Percentiles rank a stretch among this genome's conserved stretches.
Conservation (phyloP, 2,888 invertebrate genomes). For the Euspilapteryx auroguttella region DNA sequence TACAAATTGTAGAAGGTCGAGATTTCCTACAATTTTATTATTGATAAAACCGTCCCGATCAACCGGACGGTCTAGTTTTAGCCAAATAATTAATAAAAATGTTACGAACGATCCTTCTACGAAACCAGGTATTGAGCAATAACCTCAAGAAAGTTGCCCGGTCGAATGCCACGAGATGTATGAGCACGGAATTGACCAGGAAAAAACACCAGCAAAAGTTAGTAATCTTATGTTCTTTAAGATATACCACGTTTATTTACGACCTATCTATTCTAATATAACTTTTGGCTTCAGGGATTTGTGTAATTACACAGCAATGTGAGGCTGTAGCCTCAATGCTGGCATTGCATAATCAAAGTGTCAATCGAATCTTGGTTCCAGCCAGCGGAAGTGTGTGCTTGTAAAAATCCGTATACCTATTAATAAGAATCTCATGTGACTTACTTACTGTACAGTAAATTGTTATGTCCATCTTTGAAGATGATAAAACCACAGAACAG, state of each 20-base stretch:
- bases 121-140: constrained; percentile 68
- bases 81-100: constrained; percentile 44
- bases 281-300: too few relatives aligned
- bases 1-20: constrained; percentile 51
- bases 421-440: too few relatives aligned
- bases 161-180: constrained; percentile 61
- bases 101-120: constrained; percentile 73
- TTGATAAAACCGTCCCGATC: constrained; percentile 33
- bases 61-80: constrained; percentile 37
- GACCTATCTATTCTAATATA: too few relatives aligned
- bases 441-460: too few relatives aligned
- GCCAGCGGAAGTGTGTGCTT: too few relatives aligned
- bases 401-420: too few relatives aligned
- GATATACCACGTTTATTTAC: too few relatives aligned
- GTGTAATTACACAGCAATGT: too few relatives aligned
- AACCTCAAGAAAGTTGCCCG: constrained; percentile 63
- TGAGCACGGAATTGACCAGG: constrained; percentile 64
- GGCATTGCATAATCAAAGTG: constrained; percentile 52
- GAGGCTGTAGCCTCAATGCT: too few relatives aligned
- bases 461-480: too few relatives aligned
- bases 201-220: constrained; percentile 65
- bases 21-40: constrained; percentile 20
- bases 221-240: constrained; percentile 14
- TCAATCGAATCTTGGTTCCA: constrained; percentile 19
- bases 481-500: too few relatives aligned